A percentile compares a stretch with the other conserved stretches of the same genome.
phyloP scores from a whole-genome alignment of 2,888 invertebrate species.

The Monopis laevigella region DNA sequence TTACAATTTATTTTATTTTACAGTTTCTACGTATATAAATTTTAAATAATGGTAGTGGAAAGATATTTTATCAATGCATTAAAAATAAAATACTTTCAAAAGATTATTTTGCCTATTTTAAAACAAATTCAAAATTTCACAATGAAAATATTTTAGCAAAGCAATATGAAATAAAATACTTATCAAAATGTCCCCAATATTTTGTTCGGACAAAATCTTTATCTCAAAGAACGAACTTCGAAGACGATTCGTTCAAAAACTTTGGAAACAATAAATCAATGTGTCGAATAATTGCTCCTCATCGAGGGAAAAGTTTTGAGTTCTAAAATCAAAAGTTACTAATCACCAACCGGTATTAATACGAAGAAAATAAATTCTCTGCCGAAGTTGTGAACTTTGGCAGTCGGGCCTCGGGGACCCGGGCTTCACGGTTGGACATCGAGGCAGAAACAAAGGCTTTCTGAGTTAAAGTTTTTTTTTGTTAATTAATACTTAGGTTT shows the following conservation, averaged over 20 bases:
- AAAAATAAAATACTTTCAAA: no score
- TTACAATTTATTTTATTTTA: no score
- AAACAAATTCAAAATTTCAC: no score
- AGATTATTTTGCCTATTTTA: no score
- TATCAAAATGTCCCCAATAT: conserved; percentile 11
- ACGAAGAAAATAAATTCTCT: conserved; percentile 23
- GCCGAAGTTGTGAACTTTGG: conserved; percentile 6
- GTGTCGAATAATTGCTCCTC: conserved; percentile 62
- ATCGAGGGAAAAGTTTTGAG: conserved; percentile 37
- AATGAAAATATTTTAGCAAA: no score
- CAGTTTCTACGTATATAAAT: no score
- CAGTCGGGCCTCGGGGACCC: conserved; percentile 8
- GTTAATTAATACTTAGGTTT: no score
- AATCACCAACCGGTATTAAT: conserved; percentile 57
- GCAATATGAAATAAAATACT: neutral
- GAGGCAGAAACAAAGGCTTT: no score
- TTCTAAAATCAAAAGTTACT: conserved; percentile 57
- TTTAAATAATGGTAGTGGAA: no score
- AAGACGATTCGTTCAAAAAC: conserved; percentile 35
- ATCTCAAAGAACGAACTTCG: conserved; percentile 20
- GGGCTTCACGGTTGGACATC: no score
- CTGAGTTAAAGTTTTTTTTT: no score
- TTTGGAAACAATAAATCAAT: conserved; percentile 59
- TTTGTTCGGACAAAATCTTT: conserved; percentile 10
- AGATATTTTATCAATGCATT: no score